Conservation (phyloP, 2,888 invertebrate genomes). For the Pardosa pseudoannulata region DNA sequence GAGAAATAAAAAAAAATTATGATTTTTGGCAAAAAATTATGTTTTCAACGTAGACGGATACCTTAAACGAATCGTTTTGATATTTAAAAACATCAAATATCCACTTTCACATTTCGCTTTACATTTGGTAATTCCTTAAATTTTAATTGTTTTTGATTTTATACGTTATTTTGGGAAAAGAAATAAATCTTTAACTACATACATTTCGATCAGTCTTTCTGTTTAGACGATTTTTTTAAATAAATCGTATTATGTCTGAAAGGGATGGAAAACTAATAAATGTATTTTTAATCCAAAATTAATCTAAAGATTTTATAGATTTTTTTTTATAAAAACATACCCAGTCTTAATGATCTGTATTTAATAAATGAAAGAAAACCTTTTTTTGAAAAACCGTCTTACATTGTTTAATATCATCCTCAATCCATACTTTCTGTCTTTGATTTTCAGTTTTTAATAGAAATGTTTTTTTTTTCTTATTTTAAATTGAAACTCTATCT, state of each 20-base stretch:
- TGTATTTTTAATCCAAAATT: not conserved
- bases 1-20: too few species aligned
- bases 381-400: not conserved
- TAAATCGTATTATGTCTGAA: not conserved
- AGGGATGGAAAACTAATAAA: not conserved
- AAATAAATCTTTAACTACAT: not conserved
- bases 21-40: too few species aligned
- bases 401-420: not conserved
- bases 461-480: not conserved
- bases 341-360: not conserved
- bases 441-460: not conserved
- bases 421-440: not conserved
- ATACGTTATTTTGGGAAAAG: too few species aligned
- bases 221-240: not conserved
- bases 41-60: too few species aligned
- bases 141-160: too few species aligned
- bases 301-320: not conserved
- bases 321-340: conserved; percentile 4
- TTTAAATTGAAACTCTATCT: conserved; percentile 9
- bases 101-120: too few species aligned
- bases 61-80: too few species aligned
- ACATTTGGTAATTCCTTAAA: too few species aligned
- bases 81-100: too few species aligned
- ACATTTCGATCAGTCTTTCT: not conserved
- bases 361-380: too few species aligned